These are phyloP conservation scores for Heliconius ismenius DNA, from an alignment of 2,888 invertebrate species.

Conservation along the genomic window DNA sequence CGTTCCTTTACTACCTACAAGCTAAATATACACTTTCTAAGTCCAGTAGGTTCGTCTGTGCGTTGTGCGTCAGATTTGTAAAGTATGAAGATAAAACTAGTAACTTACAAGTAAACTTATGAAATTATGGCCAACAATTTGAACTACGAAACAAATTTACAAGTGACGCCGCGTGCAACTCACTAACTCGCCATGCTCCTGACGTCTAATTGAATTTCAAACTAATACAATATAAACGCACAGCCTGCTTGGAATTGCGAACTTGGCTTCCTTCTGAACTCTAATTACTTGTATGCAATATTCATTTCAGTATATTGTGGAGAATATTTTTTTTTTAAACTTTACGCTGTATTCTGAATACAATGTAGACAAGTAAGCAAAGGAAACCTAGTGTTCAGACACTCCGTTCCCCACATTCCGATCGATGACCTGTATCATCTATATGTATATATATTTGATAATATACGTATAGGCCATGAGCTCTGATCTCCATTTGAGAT, in stretches of 20 bases:
- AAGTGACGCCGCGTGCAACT: conserved; percentile 8
- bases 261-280: conserved; percentile 5
- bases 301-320: neutral
- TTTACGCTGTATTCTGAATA: neutral
- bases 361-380: too few relatives aligned
- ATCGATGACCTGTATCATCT: too few relatives aligned
- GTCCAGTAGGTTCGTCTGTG: too few relatives aligned
- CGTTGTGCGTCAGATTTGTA: too few relatives aligned
- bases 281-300: conserved; percentile 2
- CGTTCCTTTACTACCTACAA: too few relatives aligned
- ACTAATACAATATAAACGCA: conserved; percentile 19
- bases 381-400: too few relatives aligned
- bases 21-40: too few relatives aligned
- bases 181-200: conserved; percentile 2
- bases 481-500: neutral
- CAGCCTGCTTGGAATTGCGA: conserved; percentile 10
- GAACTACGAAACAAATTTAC: neutral
- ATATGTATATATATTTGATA: neutral
- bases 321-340: neutral
- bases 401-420: too few relatives aligned
- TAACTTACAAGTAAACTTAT: neutral
- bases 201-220: conserved; percentile 19
- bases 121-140: neutral
- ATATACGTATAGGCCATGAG: neutral
- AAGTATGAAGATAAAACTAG: neutral